A percentile compares a stretch with the other conserved stretches of the same genome.
Evolutionary conservation across 2,113 vertebrate genomes (phyloP).

Genomic region (Aspiorhynchus laticeps): DNA sequence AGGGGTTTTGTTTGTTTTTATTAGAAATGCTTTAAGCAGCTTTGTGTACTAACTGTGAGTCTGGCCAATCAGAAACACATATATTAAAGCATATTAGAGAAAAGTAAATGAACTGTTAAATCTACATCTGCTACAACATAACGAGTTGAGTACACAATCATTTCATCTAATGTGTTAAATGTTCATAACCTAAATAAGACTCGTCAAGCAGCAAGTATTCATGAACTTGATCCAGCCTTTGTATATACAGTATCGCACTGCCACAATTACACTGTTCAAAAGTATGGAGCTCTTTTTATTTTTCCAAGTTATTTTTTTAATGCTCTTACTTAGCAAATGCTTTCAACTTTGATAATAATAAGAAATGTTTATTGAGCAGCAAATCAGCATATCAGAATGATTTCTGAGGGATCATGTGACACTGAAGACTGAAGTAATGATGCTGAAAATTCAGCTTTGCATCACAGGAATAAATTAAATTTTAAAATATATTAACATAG

Average conservation of each 20-base stretch:
- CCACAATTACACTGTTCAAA: too few species aligned
- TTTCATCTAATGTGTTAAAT: slow-evolving; percentile 11
- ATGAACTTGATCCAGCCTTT: background rate
- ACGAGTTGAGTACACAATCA: background rate
- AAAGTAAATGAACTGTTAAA: slow-evolving; percentile 14
- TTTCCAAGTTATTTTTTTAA: too few species aligned
- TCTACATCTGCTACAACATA: slow-evolving; percentile 32
- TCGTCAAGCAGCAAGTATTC: background rate
- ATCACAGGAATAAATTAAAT: too few species aligned
- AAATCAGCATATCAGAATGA: background rate
- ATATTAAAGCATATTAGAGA: background rate
- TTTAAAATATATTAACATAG: too few species aligned
- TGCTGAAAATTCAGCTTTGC: too few species aligned
- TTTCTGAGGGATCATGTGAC: background rate
- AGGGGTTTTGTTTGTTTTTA: background rate
- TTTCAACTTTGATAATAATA: background rate
- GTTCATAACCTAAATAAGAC: background rate
- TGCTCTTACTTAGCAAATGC: too few species aligned
- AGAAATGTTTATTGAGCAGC: background rate
- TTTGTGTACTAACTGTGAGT: background rate
- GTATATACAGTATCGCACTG: background rate
- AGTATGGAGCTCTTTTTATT: too few species aligned
- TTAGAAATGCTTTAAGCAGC: background rate
- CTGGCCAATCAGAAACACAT: background rate
- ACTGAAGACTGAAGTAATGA: background rate